phyloP scores from a whole-genome alignment of 2,888 invertebrate species.

The Bedellia somnulentella region DNA sequence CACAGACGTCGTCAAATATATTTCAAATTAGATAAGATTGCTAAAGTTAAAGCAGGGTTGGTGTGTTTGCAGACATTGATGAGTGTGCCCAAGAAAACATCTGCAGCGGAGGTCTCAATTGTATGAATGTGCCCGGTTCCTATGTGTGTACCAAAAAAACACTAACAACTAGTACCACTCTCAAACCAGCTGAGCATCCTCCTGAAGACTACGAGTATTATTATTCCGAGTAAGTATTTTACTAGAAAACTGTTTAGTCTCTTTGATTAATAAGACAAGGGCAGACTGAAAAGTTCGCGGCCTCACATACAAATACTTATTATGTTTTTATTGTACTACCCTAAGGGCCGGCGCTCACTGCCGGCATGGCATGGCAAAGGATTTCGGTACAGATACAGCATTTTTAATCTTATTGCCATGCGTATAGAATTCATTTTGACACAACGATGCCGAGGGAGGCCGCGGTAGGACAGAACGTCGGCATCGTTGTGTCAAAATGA shows the following conservation, averaged over 20 bases:
- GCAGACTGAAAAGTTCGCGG: not conserved
- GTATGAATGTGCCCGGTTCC: conserved; percentile 78
- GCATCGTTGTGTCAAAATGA: too few species aligned
- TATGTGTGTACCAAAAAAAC: conserved; percentile 63
- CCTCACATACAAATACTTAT: too few species aligned
- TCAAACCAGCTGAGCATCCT: too few species aligned
- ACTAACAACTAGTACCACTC: conserved; percentile 6
- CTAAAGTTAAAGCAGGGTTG: not conserved
- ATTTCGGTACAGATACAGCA: too few species aligned
- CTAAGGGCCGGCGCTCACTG: too few species aligned
- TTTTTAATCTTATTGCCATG: too few species aligned
- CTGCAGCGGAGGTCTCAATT: conserved; percentile 70
- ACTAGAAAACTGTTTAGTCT: not conserved
- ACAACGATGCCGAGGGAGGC: too few species aligned
- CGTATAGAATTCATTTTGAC: too few species aligned
- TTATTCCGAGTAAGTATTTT: conserved; percentile 28
- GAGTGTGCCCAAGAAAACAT: conserved; percentile 48
- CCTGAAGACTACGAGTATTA: conserved; percentile 28
- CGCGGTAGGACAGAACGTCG: too few species aligned
- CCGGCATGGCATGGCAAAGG: too few species aligned
- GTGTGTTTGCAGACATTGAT: conserved; percentile 60
- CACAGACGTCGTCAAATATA: not conserved
- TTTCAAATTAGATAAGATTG: not conserved
- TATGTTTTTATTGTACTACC: too few species aligned
- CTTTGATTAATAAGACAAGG: not conserved